phyloP scores from a whole-genome alignment of 2,888 invertebrate genomes.

The Acleris sparsana region DNA sequence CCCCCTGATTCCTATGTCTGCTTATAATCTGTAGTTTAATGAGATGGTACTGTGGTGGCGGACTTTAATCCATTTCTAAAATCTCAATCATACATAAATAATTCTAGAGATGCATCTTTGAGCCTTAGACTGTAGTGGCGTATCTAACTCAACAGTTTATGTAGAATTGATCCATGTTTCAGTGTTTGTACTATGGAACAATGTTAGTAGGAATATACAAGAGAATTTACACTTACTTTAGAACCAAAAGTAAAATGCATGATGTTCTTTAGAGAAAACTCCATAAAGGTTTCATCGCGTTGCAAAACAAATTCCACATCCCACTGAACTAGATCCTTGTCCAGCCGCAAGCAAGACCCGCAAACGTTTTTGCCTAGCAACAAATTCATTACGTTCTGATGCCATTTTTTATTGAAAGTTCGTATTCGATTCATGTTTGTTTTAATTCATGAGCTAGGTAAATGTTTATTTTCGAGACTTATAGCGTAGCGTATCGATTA shows the following conservation, averaged over 20 bases:
- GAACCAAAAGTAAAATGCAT: conserved; percentile 25
- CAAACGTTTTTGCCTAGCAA: conserved; percentile 24
- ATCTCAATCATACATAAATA: too few relatives aligned
- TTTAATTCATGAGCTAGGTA: conserved; percentile 1
- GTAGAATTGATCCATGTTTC: too few relatives aligned
- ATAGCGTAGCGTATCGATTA: not conserved
- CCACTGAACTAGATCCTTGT: conserved; percentile 22
- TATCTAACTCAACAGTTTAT: too few relatives aligned
- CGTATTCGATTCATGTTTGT: conserved; percentile 6
- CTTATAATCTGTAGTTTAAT: too few relatives aligned
- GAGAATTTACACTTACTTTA: conserved; percentile 10
- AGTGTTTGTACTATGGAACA: too few relatives aligned
- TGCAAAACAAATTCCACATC: conserved; percentile 17
- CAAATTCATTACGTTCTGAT: conserved; percentile 29
- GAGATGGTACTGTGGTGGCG: too few relatives aligned
- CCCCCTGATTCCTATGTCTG: too few relatives aligned
- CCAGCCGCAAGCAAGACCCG: conserved; percentile 18
- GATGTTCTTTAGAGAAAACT: conserved; percentile 22
- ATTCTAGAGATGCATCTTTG: too few relatives aligned
- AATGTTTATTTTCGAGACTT: conserved; percentile 6
- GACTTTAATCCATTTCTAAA: too few relatives aligned
- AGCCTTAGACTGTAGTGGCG: too few relatives aligned
- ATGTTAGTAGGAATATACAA: too few relatives aligned
- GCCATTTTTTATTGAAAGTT: conserved; percentile 17
- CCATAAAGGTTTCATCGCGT: not conserved